Base-by-base conservation (phyloP, 2,888 invertebrate species). In the Leptinotarsa rubiginosa region DNA sequence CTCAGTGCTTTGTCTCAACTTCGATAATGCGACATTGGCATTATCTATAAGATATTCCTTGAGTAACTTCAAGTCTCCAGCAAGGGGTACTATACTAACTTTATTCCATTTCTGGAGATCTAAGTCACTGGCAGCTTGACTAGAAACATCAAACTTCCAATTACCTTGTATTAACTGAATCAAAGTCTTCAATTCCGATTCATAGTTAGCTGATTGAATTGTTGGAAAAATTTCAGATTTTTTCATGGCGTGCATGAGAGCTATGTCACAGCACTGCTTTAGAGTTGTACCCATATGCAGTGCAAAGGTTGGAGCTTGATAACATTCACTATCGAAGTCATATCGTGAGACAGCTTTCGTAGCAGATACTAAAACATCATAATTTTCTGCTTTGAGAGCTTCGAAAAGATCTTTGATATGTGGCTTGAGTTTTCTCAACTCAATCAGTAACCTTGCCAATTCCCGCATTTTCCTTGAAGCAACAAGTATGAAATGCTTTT, bases 201-300 rank as follows among this genome's bases (percentile, higher is more conserved):
- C 80, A 7, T 70, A 72, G 54, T 79, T 73, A 16, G 77, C 78
- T 10, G 75, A 22, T 12, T 47, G 22, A 16, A 74, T 56, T 41
- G 47, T 64, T 31, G 62, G 15, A 73, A 52, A 71, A 67, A 64
- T 10, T 64, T 73, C 54, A 76, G 75, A 72, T 78, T 70, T 78
- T 75, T 80, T 81, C 41, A 78, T 66, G 13, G 69, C 78, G 71
- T 62, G 74, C 22, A 77, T 16, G 25, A 81, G 49, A 52, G 80
- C 81, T 47, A 81, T 75, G 31, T 81, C 80, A 69, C 80, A 81
- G 67, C 78, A 77, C 59, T 78, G 79, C 62, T 79, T 77, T 10
- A 79, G 25, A 22, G 72, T 62, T 47, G 74, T 78, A 7, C 66
- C 73, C 56, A 79, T 76, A 70, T 78, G 72, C 47, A 78, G 15